Conservation (phyloP, 1,140 invertebrate genomes). For the Ditylenchus dipsaci region DNA sequence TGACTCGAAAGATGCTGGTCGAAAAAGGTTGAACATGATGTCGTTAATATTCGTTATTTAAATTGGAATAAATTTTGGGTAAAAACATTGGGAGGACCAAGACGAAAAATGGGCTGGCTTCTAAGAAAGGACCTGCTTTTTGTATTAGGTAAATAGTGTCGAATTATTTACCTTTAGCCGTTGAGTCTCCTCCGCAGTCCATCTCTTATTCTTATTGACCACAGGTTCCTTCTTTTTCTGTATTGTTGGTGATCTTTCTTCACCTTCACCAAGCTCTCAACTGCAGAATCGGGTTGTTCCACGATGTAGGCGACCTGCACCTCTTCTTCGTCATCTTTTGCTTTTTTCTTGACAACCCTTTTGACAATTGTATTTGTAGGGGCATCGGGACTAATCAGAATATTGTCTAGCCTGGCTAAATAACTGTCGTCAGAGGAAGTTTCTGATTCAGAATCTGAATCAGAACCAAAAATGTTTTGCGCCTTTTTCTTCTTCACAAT, state of each 20-base stretch:
- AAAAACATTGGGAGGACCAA: neutral
- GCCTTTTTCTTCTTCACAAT: neutral
- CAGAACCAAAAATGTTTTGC: neutral
- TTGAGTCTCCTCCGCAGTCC: neutral
- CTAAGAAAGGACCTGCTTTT: neutral
- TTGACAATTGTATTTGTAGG: neutral
- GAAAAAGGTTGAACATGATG: too few relatives aligned
- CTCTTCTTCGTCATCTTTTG: neutral
- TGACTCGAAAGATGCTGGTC: too few relatives aligned
- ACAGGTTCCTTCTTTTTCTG: neutral
- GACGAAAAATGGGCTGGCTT: neutral
- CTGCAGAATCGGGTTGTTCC: neutral
- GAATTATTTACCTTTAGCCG: constrained; percentile 5
- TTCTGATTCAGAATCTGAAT: too few relatives aligned
- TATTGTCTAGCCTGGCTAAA: neutral
- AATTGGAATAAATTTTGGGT: neutral
- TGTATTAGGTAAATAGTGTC: neutral
- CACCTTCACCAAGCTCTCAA: neutral
- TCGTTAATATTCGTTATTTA: too few relatives aligned
- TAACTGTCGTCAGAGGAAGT: neutral
- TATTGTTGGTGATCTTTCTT: neutral
- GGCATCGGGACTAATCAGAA: neutral
- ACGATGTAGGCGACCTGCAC: neutral
- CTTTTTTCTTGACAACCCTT: neutral
- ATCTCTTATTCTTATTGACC: neutral